Evolutionary conservation across 2,113 vertebrate genomes (phyloP).

Genomic region (Oryzias celebensis): DNA sequence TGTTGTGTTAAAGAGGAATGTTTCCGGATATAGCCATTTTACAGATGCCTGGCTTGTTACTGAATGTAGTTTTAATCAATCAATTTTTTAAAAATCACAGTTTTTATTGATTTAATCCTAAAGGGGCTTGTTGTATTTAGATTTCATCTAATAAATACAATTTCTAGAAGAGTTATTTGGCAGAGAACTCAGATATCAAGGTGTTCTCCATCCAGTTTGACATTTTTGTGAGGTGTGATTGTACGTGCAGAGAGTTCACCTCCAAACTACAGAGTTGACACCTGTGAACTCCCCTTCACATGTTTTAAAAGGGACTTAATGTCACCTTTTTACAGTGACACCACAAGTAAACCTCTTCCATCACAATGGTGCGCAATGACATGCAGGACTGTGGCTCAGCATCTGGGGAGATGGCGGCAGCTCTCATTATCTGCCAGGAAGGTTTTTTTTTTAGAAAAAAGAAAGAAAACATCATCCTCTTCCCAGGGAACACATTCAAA

Average conservation of each 20-base stretch:
- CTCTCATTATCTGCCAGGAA: conserved; percentile 11
- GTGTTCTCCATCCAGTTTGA: conserved; percentile 41
- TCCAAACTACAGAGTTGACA: conserved; percentile 50
- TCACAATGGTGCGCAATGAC: conserved; percentile 41
- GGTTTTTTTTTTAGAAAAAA: conserved; percentile 29
- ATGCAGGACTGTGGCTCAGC: conserved; percentile 45
- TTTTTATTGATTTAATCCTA: too few species aligned
- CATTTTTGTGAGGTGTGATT: conserved; percentile 5
- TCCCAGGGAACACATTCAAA: conserved; percentile 15
- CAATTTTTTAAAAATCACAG: too few species aligned
- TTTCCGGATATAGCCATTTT: too few species aligned
- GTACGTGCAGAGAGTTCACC: background rate
- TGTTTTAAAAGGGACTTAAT: conserved; percentile 23
- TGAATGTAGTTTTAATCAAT: too few species aligned
- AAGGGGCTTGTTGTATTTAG: conserved; percentile 68
- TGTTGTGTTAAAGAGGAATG: too few species aligned
- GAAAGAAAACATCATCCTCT: conserved; percentile 21
- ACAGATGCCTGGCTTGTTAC: too few species aligned
- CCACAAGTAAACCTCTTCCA: conserved; percentile 31
- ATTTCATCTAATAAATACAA: conserved; percentile 53
- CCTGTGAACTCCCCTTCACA: conserved; percentile 19
- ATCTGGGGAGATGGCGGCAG: conserved; percentile 17
- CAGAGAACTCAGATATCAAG: conserved; percentile 29
- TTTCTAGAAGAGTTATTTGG: conserved; percentile 8
- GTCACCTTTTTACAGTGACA: conserved; percentile 13